A percentile compares a stretch with the other conserved stretches of the same genome.
These are phyloP conservation scores for Takifugu ocellatus DNA, from an alignment of 2,797 vertebrate species.

Conservation along the genomic window DNA sequence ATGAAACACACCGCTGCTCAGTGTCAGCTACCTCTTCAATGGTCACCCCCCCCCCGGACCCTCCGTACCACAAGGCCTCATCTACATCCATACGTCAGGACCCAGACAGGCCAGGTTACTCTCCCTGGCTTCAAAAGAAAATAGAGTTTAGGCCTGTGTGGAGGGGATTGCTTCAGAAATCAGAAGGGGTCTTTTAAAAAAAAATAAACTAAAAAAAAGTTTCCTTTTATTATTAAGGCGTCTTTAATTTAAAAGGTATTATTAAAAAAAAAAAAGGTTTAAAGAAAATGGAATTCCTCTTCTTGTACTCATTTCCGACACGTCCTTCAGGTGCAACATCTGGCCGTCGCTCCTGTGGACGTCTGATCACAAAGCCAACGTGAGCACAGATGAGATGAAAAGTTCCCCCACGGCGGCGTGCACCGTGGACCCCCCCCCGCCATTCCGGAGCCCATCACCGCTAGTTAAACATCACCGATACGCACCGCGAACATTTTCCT, in stretches of 20 bases:
- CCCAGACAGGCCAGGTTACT: constrained; percentile 28
- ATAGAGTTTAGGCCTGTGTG: constrained; percentile 26
- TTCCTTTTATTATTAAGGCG: constrained; percentile 67
- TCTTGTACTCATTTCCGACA: constrained; percentile 2
- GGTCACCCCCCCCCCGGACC: constrained; percentile 19
- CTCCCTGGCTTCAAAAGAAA: constrained; percentile 23
- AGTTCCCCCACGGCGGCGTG: constrained; percentile 4
- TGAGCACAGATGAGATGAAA: constrained; percentile 4
- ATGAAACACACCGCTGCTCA: constrained; percentile 72
- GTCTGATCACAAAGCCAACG: constrained; percentile 7
- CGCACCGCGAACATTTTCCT: constrained; percentile 43
- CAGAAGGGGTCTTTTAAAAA: constrained; percentile 14
- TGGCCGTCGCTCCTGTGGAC: constrained; percentile 8
- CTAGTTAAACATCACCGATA: constrained; percentile 32
- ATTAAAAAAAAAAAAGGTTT: constrained; percentile 14
- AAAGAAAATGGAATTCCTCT: constrained; percentile 12
- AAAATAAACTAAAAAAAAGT: constrained; percentile 23
- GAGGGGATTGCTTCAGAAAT: constrained; percentile 34
- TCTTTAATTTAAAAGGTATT: constrained; percentile 52
- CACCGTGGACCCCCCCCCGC: background rate
- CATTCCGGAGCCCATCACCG: background rate
- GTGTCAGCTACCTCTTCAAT: constrained; percentile 76
- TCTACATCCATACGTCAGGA: constrained; percentile 53
- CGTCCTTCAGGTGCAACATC: constrained; percentile 32
- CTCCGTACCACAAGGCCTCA: constrained; percentile 67